phyloP scores from a whole-genome alignment of 2,113 vertebrate species.

The Rhinolophus sinicus region DNA sequence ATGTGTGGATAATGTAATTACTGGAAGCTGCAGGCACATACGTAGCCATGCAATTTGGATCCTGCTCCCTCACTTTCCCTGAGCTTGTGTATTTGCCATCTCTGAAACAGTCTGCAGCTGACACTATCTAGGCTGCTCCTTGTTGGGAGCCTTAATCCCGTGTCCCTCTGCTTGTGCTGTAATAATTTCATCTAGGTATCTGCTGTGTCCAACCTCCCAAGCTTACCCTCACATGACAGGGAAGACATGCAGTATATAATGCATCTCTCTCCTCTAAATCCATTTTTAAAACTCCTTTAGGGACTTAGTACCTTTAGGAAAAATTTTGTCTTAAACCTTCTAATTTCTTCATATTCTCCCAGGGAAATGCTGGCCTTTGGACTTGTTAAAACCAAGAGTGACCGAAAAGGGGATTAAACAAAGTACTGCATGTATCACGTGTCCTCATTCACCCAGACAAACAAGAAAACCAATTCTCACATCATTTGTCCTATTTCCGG shows the following conservation, averaged over 20 bases:
- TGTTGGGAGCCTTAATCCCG: slow-evolving; percentile 40
- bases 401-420: not conserved
- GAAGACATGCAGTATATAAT: not conserved
- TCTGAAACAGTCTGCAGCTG: not conserved
- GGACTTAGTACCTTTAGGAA: not conserved
- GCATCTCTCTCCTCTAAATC: not conserved
- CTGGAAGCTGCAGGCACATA: slow-evolving; percentile 60
- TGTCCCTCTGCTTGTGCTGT: not conserved
- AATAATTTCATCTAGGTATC: slow-evolving; percentile 16
- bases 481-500: not conserved
- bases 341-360: not conserved
- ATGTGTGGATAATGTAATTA: slow-evolving; percentile 85
- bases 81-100: slow-evolving; percentile 71
- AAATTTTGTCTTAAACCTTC: not conserved
- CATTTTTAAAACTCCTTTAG: not conserved
- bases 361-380: not conserved
- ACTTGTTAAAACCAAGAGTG: not conserved
- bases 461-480: not conserved
- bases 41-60: slow-evolving; percentile 54
- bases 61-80: slow-evolving; percentile 57
- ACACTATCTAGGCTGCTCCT: slow-evolving; percentile 6
- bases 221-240: not conserved
- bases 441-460: not conserved
- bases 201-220: slow-evolving; percentile 9
- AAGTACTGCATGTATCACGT: not conserved